Evolutionary conservation across 2,797 vertebrate species (phyloP).

Genomic region (Takifugu ocellatus): DNA sequence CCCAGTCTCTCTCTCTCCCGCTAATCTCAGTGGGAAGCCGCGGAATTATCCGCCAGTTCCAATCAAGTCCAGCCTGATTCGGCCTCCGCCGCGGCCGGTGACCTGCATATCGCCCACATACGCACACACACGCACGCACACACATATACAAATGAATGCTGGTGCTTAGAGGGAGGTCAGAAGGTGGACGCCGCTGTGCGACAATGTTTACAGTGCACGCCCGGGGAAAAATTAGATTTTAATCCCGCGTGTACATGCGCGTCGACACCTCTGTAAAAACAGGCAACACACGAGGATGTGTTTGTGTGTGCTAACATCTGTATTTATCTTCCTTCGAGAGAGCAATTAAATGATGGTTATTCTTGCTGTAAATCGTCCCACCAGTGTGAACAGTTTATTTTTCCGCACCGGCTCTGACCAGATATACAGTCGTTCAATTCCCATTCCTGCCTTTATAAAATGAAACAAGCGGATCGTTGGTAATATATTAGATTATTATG

Average conservation of each 20-base stretch:
- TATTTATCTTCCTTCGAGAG: conserved; percentile 36
- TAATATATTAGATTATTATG: no score
- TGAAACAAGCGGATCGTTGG: neutral
- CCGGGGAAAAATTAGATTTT: conserved; percentile 41
- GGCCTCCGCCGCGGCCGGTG: conserved; percentile 56
- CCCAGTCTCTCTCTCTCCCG: conserved; percentile 17
- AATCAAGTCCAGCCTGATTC: conserved; percentile 71
- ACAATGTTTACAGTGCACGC: conserved; percentile 38
- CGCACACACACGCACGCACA: conserved; percentile 7
- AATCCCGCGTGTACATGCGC: conserved; percentile 26
- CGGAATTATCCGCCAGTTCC: conserved; percentile 73
- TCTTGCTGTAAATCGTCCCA: conserved; percentile 29
- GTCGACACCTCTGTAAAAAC: neutral
- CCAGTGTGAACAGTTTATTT: conserved; percentile 16
- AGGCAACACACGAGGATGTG: conserved; percentile 10
- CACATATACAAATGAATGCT: conserved; percentile 11
- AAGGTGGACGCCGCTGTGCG: conserved; percentile 34
- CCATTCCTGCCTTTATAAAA: neutral
- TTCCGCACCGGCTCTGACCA: neutral
- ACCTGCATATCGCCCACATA: conserved; percentile 48
- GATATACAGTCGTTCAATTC: no score
- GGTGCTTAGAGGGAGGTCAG: conserved; percentile 42
- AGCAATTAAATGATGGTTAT: conserved; percentile 65
- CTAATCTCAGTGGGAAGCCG: conserved; percentile 66
- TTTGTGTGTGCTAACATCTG: conserved; percentile 4